A percentile compares a stretch with the other conserved stretches of the same genome.
Evolutionary conservation across 1,140 invertebrate species (phyloP).

Genomic region (Heliconius hewitsoni): DNA sequence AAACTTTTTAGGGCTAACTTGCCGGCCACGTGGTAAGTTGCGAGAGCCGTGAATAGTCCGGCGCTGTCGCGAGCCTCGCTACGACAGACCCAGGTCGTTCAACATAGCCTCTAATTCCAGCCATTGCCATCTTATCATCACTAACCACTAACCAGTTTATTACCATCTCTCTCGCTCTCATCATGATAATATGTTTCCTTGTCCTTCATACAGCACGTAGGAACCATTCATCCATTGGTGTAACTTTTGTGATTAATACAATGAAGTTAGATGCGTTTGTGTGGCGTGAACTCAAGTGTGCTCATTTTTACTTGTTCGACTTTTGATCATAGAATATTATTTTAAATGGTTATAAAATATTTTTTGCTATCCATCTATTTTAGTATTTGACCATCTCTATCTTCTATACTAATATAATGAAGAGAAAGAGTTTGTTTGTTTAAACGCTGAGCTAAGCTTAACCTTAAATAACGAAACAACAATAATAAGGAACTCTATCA

Average conservation of each 20-base stretch:
- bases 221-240: constrained; percentile 26
- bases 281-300: background rate
- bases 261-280: constrained; percentile 35
- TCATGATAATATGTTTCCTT: constrained; percentile 19
- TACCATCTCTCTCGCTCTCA: constrained; percentile 35
- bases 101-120: constrained; percentile 42
- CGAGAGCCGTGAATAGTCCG: constrained; percentile 46
- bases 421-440: no score
- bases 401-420: no score
- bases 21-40: constrained; percentile 68
- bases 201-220: constrained; percentile 25
- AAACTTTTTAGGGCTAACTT: constrained; percentile 53
- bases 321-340: background rate
- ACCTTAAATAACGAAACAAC: no score
- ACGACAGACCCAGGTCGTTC: constrained; percentile 59
- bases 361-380: background rate
- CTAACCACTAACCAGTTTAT: constrained; percentile 44
- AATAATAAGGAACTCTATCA: no score
- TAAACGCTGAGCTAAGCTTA: no score
- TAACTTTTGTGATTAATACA: constrained; percentile 37
- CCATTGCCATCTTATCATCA: constrained; percentile 50
- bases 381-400: no score
- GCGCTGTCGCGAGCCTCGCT: constrained; percentile 60
- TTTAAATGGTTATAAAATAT: background rate
- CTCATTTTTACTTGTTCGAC: background rate